Conservation (phyloP, 2,113 vertebrate genomes). For the Dasyornis broadbenti region DNA sequence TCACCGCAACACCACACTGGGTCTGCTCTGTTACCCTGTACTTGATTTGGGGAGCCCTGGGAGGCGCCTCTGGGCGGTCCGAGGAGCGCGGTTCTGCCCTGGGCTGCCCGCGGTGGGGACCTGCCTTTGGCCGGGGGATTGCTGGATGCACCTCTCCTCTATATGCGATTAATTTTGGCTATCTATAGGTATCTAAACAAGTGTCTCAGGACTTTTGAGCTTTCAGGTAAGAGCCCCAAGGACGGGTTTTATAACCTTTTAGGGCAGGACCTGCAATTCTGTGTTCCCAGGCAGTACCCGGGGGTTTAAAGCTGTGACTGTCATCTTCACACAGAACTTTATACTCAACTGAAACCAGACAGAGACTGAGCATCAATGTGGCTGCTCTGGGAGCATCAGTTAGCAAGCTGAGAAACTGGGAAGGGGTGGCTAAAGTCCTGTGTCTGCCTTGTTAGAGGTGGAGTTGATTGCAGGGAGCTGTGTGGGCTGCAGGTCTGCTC, state of each 20-base stretch:
- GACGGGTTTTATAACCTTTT: neutral
- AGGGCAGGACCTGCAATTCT: neutral
- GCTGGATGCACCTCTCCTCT: fast-evolving
- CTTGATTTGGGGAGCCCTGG: neutral
- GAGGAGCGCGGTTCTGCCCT: fast-evolving
- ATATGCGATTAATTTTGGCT: fast-evolving
- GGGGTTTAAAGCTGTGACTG: neutral
- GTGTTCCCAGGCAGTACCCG: fast-evolving
- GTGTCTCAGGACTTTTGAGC: neutral
- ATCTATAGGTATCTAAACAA: neutral
- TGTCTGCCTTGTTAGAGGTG: neutral
- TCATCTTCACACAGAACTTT: fast-evolving
- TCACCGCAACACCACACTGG: too few species aligned
- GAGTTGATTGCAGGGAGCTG: fast-evolving
- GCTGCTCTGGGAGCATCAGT: neutral
- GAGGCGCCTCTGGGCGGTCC: fast-evolving
- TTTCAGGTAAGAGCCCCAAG: neutral
- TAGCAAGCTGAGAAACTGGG: neutral
- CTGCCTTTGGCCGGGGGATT: fast-evolving
- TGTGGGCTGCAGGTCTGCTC: neutral
- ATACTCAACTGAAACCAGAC: neutral
- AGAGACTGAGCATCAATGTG: fast-evolving
- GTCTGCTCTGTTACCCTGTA: neutral
- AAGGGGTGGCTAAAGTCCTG: neutral
- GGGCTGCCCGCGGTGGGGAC: neutral